Evolutionary conservation across 2,113 vertebrate genomes (phyloP), one percentile per base, ranked within the genome.

Genomic region (Rattus rattus): DNA sequence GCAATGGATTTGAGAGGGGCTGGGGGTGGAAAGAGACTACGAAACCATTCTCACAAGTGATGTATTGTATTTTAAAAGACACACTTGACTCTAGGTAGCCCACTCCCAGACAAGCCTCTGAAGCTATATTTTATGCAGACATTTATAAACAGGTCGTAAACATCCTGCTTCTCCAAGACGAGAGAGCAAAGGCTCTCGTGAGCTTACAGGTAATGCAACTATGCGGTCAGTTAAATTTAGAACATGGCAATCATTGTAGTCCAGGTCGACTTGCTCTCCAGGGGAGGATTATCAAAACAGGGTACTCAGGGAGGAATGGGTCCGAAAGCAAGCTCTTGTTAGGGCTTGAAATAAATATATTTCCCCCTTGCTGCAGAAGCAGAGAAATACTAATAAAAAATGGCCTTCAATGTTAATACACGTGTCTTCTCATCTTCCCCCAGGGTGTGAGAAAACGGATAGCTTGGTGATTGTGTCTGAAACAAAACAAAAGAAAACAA

Each of bases 21-120:
- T 39, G 12, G 24, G 30, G 30, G 65, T 59, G 77, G 77, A 11
- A 54, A 10, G 92, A 92, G 96, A 80, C 24, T 5, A 65, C 90
- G 94, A 96, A 97, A 97, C 94, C 89, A 13, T 97, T 98, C 97
- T 97, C 92, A 75, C 95, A 96, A 98, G 96, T 97, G 96, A 98
- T 98, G 96, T 56, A 96, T 98, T 97, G 89, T 98, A 96, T 98
- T 98, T 98, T 98, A 95, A 98, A 98, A 98, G 98, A 98, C 97
- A 95, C 88, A 89, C 94, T 98, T 98, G 98, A 98, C 97, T 98
- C 96, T 96, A 98, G 96, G 97, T 96, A 98, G 95, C 92, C 73
- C 92, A 95, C 97, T 98, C 97, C 95, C 95, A 96, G 92, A 84
- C 94, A 94, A 56, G 94, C 87, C 96, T 95, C 96, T 79, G 88